Base-by-base conservation (phyloP, 2,888 invertebrate genomes). In the Argynnis bischoffii region DNA sequence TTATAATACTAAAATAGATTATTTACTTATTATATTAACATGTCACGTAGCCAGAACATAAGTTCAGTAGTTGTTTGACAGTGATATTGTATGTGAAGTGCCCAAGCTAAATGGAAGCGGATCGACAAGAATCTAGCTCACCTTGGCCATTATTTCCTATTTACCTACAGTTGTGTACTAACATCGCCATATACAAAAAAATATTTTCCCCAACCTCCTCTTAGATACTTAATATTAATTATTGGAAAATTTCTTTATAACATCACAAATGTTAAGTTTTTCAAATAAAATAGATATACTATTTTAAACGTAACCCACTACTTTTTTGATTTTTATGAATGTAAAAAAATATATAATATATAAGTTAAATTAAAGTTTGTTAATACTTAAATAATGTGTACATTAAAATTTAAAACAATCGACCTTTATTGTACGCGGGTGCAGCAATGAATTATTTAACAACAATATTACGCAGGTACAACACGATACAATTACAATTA, bases 101-200 rank as follows among this genome's bases (percentile, higher is more conserved):
- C n/a, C 56, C 66, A 60, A 69, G 64, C 55, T 63, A 64, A 70
- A 69, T 70, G 63, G 64, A 68, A 67, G 57, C 66, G 57, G 57
- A 68, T 65, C 55, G 48, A 77, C 80, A 82, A 84, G 88, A 87
- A 89, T 88, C 89, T 83, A 78, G 90, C 81, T 91, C 84, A 83
- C 92, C 92, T 92, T 92, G 92, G 82, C 74, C 79, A 82, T 78
- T 82, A 85, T 90, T 91, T 92, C 92, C 92, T 91, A 89, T 87
- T 88, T 83, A 82, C 81, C 74, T 78, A 81, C 79, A 75, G 81
- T 55, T 64, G 56, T 56, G 57, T 51, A 66, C 48, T 61, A 64
- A 56, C 77, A 77, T 77, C 75, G 72, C 47, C 55, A 55, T 64
- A 63, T 53, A 53, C 47, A 48, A 64, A 64, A 57, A 64, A 6